A percentile compares a stretch with the other conserved stretches of the same genome.
These are phyloP conservation scores for Daktulosphaira vitifoliae DNA, from an alignment of 1,140 invertebrate species.

Conservation along the genomic window DNA sequence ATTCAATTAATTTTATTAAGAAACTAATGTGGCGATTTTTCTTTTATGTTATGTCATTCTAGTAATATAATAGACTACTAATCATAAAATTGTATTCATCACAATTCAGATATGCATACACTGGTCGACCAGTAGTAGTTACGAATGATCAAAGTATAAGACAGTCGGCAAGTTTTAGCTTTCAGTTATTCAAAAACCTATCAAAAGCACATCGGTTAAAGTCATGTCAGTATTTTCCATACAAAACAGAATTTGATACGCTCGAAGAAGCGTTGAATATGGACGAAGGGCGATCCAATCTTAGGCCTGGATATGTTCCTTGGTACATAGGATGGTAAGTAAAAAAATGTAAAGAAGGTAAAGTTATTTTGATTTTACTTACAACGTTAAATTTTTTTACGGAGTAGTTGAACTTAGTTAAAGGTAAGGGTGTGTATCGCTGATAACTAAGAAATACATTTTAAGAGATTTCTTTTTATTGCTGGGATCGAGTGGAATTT, in stretches of 20 bases:
- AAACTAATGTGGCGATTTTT: no score
- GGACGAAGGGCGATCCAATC: conserved; percentile 55
- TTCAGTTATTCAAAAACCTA: conserved; percentile 68
- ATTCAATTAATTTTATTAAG: no score
- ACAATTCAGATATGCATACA: conserved; percentile 59
- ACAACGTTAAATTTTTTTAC: no score
- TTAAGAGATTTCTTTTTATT: no score
- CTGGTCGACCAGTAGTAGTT: conserved; percentile 70
- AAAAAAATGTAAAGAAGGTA: no score
- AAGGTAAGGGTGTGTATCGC: no score
- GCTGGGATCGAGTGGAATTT: no score
- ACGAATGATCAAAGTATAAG: conserved; percentile 69
- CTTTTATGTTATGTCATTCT: no score
- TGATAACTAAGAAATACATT: no score
- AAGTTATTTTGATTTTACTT: no score
- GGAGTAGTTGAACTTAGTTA: not conserved
- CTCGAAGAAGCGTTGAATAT: conserved; percentile 72
- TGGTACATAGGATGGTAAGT: conserved; percentile 86
- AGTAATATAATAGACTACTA: no score
- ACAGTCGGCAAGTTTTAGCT: conserved; percentile 62
- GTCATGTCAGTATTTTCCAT: conserved; percentile 85
- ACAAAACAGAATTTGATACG: conserved; percentile 72
- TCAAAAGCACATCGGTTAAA: conserved; percentile 50
- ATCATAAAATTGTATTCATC: no score
- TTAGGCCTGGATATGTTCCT: conserved; percentile 54